Evolutionary conservation across 2,888 invertebrate genomes (phyloP).

Genomic region (Tuberolachnus salignus): DNA sequence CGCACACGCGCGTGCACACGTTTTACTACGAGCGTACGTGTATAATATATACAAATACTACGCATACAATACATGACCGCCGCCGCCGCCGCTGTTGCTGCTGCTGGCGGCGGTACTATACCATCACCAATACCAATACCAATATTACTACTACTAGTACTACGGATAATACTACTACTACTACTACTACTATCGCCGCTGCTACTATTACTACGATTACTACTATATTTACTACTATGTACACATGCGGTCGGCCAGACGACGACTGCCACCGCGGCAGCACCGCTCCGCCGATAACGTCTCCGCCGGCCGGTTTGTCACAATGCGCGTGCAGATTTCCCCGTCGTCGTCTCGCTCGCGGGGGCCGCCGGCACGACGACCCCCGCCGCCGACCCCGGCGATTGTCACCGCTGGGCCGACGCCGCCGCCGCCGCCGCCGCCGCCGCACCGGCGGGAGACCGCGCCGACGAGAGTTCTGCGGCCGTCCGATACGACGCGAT

Average conservation of each 20-base stretch:
- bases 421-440: not conserved
- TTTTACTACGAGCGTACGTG: not conserved
- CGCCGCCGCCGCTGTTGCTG: no score
- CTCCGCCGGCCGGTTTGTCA: slow-evolving; percentile 36
- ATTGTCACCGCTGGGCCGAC: not conserved
- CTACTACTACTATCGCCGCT: not conserved
- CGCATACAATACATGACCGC: no score
- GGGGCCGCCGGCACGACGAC: slow-evolving; percentile 36
- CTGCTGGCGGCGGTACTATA: no score
- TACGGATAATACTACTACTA: not conserved
- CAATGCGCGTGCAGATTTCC: slow-evolving; percentile 30
- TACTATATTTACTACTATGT: not conserved
- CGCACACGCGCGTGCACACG: not conserved
- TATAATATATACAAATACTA: no score
- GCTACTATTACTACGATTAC: not conserved
- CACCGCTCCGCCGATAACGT: slow-evolving; percentile 3
- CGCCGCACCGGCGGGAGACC: not conserved
- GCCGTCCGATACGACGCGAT: not conserved
- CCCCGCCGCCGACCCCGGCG: not conserved
- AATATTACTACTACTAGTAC: not conserved
- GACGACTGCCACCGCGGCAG: not conserved
- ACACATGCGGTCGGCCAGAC: not conserved
- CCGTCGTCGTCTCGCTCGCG: not conserved
- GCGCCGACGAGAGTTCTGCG: not conserved
- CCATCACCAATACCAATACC: not conserved